Conservation (phyloP, 2,797 vertebrate species). For the Acrocephalus scirpaceus region DNA sequence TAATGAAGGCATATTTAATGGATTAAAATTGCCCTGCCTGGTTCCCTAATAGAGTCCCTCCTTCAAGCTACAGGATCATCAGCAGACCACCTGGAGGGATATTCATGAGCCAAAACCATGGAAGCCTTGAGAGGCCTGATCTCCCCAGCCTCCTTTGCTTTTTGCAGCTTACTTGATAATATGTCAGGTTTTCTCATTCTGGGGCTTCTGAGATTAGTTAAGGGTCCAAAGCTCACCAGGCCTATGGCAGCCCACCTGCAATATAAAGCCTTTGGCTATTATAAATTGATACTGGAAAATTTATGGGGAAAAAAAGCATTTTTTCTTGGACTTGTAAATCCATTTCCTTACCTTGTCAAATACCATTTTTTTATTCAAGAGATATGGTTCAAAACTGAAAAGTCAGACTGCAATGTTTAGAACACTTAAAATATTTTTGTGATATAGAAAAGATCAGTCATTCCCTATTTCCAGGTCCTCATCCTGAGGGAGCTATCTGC, state of each 20-base stretch:
- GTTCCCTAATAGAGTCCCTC: not conserved
- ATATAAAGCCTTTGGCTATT: not conserved
- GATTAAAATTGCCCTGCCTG: not conserved
- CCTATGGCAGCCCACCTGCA: not conserved
- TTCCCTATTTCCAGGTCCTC: not conserved
- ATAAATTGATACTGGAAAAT: not conserved
- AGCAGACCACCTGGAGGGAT: not conserved
- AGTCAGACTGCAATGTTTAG: not conserved
- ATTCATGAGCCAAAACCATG: not conserved
- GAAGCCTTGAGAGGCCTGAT: not conserved
- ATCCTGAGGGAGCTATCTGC: not conserved
- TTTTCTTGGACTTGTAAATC: not conserved
- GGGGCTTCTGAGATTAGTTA: not conserved
- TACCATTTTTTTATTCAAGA: not conserved
- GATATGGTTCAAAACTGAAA: not conserved
- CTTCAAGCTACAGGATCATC: not conserved
- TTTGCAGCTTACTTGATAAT: not conserved
- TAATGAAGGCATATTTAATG: not conserved
- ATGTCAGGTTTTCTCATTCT: not conserved
- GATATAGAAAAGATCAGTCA: not conserved
- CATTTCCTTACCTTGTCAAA: not conserved
- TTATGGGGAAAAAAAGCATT: not conserved
- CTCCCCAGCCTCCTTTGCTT: not conserved
- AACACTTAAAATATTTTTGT: not conserved
- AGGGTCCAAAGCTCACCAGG: not conserved